phyloP scores from a whole-genome alignment of 2,797 vertebrate species.

The Fistularia tabacaria region DNA sequence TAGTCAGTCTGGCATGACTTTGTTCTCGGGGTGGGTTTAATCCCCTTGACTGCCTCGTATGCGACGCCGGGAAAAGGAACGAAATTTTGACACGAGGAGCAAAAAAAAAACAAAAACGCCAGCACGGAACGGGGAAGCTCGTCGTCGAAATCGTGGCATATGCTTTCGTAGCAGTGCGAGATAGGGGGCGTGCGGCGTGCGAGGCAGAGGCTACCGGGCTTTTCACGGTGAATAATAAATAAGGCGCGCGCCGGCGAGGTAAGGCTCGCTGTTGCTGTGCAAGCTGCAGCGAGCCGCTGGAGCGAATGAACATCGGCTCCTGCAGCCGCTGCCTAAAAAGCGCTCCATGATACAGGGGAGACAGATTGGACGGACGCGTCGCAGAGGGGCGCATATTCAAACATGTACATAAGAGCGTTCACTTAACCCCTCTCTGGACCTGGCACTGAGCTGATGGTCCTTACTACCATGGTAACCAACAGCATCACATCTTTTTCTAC shows the following conservation, averaged over 20 bases:
- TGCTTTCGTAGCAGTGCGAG: too few relatives aligned
- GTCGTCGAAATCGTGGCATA: too few relatives aligned
- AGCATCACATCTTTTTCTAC: conserved; percentile 19
- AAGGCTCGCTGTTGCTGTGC: conserved; percentile 30
- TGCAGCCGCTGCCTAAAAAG: conserved; percentile 16
- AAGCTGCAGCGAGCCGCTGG: conserved; percentile 20
- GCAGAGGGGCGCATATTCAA: background rate
- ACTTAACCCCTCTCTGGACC: conserved; percentile 22
- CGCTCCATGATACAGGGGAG: too few relatives aligned
- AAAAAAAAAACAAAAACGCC: too few relatives aligned
- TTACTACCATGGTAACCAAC: conserved; percentile 23
- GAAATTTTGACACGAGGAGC: too few relatives aligned
- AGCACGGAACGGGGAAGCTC: too few relatives aligned
- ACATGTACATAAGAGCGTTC: background rate
- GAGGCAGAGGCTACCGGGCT: conserved; percentile 24
- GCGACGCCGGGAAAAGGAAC: too few relatives aligned
- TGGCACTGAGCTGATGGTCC: conserved; percentile 10
- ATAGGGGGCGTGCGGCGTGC: conserved; percentile 14
- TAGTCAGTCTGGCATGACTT: too few relatives aligned
- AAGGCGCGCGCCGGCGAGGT: conserved; percentile 35
- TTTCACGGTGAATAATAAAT: conserved; percentile 50
- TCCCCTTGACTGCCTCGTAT: too few relatives aligned
- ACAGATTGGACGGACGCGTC: too few relatives aligned
- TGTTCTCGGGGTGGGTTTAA: too few relatives aligned
- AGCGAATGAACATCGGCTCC: conserved; percentile 12